phyloP scores from a whole-genome alignment of 2,888 invertebrate genomes.

The Callyntrura guangdongensis region DNA sequence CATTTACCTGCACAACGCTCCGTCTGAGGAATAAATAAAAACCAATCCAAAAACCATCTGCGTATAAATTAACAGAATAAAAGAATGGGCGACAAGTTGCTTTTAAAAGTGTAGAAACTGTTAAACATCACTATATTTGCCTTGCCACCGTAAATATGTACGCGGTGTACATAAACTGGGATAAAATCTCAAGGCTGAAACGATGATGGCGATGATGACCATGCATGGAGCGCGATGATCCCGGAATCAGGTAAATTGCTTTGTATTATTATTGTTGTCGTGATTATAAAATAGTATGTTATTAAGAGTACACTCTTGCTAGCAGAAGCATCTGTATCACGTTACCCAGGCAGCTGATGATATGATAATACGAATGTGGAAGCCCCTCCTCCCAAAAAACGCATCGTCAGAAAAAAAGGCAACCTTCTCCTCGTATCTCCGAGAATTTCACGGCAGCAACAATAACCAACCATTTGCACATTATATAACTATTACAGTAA shows the following conservation, averaged over 20 bases:
- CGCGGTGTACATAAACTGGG: neutral
- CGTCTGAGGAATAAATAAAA: too few relatives aligned
- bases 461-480: conserved; percentile 50
- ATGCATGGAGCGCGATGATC: conserved; percentile 59
- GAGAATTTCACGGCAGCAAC: neutral
- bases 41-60: too few relatives aligned
- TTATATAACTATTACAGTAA: conserved; percentile 59
- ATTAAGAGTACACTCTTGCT: neutral
- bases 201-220: neutral
- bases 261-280: neutral
- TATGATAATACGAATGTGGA: conserved; percentile 20
- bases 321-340: conserved; percentile 45
- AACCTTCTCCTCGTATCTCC: neutral
- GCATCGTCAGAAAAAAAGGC: neutral
- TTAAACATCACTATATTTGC: neutral
- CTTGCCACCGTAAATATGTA: neutral
- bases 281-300: conserved; percentile 35
- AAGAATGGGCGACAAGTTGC: neutral
- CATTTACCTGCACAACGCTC: too few relatives aligned
- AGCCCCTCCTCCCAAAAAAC: conserved; percentile 10
- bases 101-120: neutral
- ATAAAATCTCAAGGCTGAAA: neutral
- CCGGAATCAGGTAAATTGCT: conserved; percentile 74
- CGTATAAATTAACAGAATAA: too few relatives aligned
- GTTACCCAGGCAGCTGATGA: conserved; percentile 58